Percentiles rank a stretch among this genome's conserved stretches.
phyloP scores from a whole-genome alignment of 2,113 vertebrate species.

The Pyrgilauda ruficollis region DNA sequence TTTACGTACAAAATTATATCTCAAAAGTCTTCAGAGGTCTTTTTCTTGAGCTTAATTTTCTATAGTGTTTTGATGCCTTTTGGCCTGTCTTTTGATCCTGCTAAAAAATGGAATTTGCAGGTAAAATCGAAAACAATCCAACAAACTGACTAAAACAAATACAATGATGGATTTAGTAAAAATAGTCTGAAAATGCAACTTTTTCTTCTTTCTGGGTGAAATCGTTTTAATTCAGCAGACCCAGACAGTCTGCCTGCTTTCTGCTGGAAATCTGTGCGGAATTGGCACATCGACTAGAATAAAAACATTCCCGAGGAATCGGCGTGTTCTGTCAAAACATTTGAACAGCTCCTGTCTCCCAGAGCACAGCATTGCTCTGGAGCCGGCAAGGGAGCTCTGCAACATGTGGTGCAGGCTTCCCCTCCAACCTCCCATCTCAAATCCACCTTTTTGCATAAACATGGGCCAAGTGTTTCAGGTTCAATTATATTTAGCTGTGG shows the following conservation, averaged over 20 bases:
- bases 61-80: neutral
- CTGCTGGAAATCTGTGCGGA: constrained; percentile 48
- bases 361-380: neutral
- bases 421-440: neutral
- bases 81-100: neutral
- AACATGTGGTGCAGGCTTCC: fast-evolving
- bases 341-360: constrained; percentile 55
- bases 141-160: neutral
- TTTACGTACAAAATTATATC: neutral
- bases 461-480: neutral
- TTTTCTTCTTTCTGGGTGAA: neutral
- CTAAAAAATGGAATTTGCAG: neutral
- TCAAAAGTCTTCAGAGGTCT: neutral
- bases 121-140: constrained; percentile 1
- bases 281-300: constrained; percentile 48
- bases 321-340: constrained; percentile 59
- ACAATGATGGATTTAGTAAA: neutral
- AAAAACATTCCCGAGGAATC: constrained; percentile 62
- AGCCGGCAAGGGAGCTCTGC: neutral
- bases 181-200: neutral
- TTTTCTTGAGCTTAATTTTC: neutral
- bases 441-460: neutral
- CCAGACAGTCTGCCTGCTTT: constrained; percentile 61
- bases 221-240: neutral
- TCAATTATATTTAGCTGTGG: neutral